Base-by-base conservation (phyloP, 2,888 invertebrate species). In the Polyploca ridens region DNA sequence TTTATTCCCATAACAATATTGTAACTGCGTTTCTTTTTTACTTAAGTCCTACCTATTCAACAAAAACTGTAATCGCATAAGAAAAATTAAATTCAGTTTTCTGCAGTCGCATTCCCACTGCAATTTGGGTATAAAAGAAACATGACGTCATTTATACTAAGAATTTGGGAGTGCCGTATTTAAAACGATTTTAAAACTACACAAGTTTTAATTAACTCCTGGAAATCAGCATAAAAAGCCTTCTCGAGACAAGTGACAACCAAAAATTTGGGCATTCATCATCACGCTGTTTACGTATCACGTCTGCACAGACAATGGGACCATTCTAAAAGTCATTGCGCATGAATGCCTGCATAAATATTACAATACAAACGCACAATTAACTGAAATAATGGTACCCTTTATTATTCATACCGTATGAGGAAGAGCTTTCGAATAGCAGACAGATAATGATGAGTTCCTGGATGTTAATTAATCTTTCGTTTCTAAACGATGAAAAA, bases 241-340 rank as follows among this genome's bases (percentile, higher is more conserved):
- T 5, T 49, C 16, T 16, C 8, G 0, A 54, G 5, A 54, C 19
- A 54, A 19, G n/a, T 54, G 54, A 16, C 19, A 19, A 19, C 54
- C 19, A 19, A 54, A 54, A 54, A 19, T 54, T 54, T 6, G 19
- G 54, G 54, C n/a, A 54, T 54, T 3, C 19, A 54, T 54, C 19
- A 54, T 54, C 16, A 14, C 14, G 19, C 16, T 54, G 54, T 54
- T 54, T 54, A 19, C 7, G 54, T 54, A 33, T 63, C 57, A 54
- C 19, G 19, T 57, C n/a, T 27, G 38, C 62, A 64, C 60, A 69
- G 64, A 74, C 71, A 71, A 72, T 70, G 61, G 67, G 13, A 58
- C 64, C 66, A 64, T 69, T 74, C 69, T 60, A 63, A 69, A 66
- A 64, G 71, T 67, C 65, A 69, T 64, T 58, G 64, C 66, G 67